These are phyloP conservation scores for Cryptus viduatorius DNA, from an alignment of 2,888 invertebrate species.

Conservation along the genomic window DNA sequence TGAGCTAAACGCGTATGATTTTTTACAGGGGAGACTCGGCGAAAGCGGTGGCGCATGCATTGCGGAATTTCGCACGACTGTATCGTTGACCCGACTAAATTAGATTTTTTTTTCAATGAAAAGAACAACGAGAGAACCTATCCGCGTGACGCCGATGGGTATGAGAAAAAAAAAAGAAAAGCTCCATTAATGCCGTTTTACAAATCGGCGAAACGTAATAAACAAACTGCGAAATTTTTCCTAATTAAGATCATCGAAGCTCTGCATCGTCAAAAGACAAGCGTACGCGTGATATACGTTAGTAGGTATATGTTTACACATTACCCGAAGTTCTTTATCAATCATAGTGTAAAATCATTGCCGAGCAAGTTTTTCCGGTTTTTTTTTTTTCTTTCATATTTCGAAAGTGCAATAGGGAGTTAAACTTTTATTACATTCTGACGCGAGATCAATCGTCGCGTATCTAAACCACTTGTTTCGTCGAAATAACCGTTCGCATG, in stretches of 20 bases:
- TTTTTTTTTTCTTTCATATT: conserved; percentile 33
- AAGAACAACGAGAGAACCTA: conserved; percentile 13
- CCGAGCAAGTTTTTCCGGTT: conserved; percentile 49
- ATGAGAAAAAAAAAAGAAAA: not conserved
- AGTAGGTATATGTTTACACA: conserved; percentile 48
- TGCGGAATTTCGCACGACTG: conserved; percentile 94
- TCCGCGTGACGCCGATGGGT: not conserved
- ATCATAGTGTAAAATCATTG: conserved; percentile 41
- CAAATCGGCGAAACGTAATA: conserved; percentile 12
- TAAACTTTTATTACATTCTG: conserved; percentile 42
- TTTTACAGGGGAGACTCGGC: conserved; percentile 90
- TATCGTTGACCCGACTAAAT: conserved; percentile 89
- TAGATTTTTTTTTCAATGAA: conserved; percentile 37
- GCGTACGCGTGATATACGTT: conserved; percentile 55
- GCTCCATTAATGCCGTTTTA: conserved; percentile 46
- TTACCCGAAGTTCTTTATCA: conserved; percentile 41
- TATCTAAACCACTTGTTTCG: conserved; percentile 24
- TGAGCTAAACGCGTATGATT: not conserved
- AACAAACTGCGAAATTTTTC: conserved; percentile 51
- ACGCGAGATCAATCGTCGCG: not conserved
- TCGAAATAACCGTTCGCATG: no score
- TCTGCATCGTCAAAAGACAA: conserved; percentile 20
- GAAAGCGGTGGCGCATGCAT: conserved; percentile 91
- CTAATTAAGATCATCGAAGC: conserved; percentile 7
- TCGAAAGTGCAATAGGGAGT: conserved; percentile 59